Conservation (phyloP, 2,113 vertebrate genomes). For the Corydoras sp. region DNA sequence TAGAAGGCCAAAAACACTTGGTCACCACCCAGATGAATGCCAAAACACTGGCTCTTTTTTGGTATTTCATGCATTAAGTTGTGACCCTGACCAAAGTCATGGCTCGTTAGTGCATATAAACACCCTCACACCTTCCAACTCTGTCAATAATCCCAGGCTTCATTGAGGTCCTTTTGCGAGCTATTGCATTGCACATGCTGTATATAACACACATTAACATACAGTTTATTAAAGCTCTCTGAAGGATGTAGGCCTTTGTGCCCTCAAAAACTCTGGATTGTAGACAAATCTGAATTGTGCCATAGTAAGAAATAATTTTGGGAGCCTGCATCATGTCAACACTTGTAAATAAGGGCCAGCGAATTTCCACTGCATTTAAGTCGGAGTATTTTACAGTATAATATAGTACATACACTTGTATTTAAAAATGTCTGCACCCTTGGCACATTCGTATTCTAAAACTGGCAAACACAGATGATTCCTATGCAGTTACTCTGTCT, state of each 20-base stretch:
- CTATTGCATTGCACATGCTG: neutral
- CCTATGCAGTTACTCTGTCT: too few relatives aligned
- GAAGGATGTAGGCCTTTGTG: slow-evolving; percentile 39
- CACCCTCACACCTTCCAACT: slow-evolving; percentile 31
- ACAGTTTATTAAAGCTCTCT: slow-evolving; percentile 46
- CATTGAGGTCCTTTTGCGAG: neutral
- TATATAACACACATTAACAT: neutral
- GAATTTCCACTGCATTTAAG: slow-evolving; percentile 5
- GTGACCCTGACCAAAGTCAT: slow-evolving; percentile 31
- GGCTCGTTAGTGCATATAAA: slow-evolving; percentile 37
- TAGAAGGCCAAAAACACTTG: neutral
- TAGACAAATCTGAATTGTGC: slow-evolving; percentile 27
- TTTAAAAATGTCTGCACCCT: too few relatives aligned
- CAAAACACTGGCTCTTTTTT: slow-evolving; percentile 22
- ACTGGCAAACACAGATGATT: too few relatives aligned
- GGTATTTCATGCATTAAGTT: slow-evolving; percentile 2
- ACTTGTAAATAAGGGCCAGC: neutral
- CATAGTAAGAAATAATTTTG: slow-evolving; percentile 28
- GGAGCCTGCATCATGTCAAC: neutral
- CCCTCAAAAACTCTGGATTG: slow-evolving; percentile 20
- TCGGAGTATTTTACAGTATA: neutral
- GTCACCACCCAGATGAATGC: slow-evolving; percentile 16
- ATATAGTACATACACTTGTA: too few relatives aligned
- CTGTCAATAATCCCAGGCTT: slow-evolving; percentile 12
- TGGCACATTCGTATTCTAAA: too few relatives aligned